A percentile compares a stretch with the other conserved stretches of the same genome.
Conservation (phyloP, 2,797 vertebrate species). For the Hypotaenidia okinawae region DNA sequence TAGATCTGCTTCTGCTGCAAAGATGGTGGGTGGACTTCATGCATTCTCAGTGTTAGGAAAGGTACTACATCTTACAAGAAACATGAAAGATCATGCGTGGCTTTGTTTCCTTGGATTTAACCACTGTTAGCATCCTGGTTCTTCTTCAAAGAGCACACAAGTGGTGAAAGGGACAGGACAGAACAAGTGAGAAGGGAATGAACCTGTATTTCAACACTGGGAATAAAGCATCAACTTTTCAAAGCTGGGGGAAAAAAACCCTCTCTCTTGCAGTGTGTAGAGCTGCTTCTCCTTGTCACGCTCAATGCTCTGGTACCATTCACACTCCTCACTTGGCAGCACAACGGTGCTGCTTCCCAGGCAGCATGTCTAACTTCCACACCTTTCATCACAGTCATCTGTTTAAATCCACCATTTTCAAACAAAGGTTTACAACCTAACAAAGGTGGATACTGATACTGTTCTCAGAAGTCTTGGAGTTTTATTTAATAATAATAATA, state of each 20-base stretch:
- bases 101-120: background rate
- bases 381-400: background rate
- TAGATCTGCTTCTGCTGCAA: background rate
- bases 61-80: background rate
- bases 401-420: background rate
- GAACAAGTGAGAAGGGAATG: background rate
- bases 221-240: background rate
- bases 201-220: background rate
- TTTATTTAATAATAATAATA: background rate
- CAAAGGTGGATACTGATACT: background rate
- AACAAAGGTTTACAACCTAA: background rate
- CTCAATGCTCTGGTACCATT: background rate
- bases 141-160: background rate
- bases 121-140: background rate
- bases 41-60: background rate
- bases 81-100: background rate
- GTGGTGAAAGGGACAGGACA: fast-evolving
- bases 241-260: background rate
- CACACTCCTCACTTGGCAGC: background rate
- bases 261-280: background rate
- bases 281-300: background rate
- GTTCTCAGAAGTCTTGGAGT: background rate
- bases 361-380: background rate
- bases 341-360: background rate
- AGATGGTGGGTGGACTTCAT: background rate